phyloP scores from a whole-genome alignment of 2,113 vertebrate genomes.

The Cavia aperea region DNA sequence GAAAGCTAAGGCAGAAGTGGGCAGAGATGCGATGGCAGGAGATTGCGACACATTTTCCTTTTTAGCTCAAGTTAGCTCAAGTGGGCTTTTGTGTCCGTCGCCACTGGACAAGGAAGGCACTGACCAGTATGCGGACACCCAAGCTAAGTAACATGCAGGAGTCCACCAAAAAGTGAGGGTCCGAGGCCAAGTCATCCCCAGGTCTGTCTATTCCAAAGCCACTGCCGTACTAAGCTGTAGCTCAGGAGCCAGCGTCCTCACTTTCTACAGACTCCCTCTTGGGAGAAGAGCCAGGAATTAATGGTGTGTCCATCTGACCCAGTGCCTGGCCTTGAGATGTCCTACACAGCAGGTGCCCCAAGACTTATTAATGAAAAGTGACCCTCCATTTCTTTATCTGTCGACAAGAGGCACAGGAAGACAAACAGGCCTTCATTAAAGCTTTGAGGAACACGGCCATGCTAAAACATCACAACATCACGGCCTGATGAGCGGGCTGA shows the following conservation, averaged over 20 bases:
- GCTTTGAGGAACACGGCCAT: neutral
- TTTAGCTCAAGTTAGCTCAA: neutral
- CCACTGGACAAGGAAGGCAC: too few relatives aligned
- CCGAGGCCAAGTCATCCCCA: neutral
- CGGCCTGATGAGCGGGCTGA: neutral
- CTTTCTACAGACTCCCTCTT: too few relatives aligned
- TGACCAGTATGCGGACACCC: neutral
- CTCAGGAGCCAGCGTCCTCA: neutral
- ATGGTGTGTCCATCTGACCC: neutral
- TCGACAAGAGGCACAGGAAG: neutral
- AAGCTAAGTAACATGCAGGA: neutral
- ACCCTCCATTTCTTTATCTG: neutral
- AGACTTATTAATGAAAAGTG: neutral
- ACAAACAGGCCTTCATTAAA: rapidly evolving
- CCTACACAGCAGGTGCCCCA: neutral
- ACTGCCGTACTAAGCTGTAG: neutral
- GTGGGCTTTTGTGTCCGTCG: neutral
- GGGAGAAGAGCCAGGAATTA: neutral
- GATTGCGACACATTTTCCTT: neutral
- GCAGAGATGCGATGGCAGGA: neutral
- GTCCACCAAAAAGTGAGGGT: neutral
- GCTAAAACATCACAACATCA: too few relatives aligned
- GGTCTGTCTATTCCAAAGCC: neutral
- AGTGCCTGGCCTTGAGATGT: neutral
- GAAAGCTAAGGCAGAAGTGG: neutral